Evolutionary conservation across 2,113 vertebrate genomes (phyloP), one percentile per base, ranked within the genome.

Genomic region (Eulemur rufifrons): DNA sequence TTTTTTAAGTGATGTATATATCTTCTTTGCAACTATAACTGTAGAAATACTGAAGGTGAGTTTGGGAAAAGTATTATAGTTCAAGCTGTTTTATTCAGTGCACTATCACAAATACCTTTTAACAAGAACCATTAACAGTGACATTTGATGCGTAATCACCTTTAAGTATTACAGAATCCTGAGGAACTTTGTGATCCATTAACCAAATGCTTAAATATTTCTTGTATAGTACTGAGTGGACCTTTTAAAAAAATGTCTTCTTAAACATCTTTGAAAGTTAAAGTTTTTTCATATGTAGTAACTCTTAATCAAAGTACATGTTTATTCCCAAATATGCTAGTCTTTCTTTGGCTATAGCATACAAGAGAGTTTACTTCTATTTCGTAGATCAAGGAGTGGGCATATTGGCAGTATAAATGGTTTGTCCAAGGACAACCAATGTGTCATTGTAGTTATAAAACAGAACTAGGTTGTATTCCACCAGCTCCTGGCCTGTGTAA

Each of bases 401-500:
- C 56, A 14, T 59, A 45, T n/a, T 80, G 94, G 86, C 88, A 88
- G 27, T 45, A 14, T 82, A 66, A 88, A 27, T 64, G 21, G 81
- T 77, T 86, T 86, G n/a, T 95, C 68, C 95, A 81, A 81, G 83
- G 91, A 87, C 94, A 92, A 27, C 74, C 63, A 54, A 3, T 37
- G 54, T 94, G 86, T 95, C 86, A 45, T 21, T 86, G 50, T 89
- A 80, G 69, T 96, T 93, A 94, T 76, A 86, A 93, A 87, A 66
- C 71, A 88, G 69, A 90, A 64, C 56, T 29, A n/a, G 37, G 80
- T 83, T 78, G 20, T n/a, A 71, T 87, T 89, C 89, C 18, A 82
- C 64, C 17, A 91, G 82, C 86, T 94, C 68, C 64, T 89, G 78
- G 66, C 76, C 91, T 76, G 20, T 82, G 71, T 56, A 89, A 73